Percentiles rank a stretch among this genome's conserved stretches.
phyloP scores from a whole-genome alignment of 2,113 vertebrate species.

The Ellobius talpinus region DNA sequence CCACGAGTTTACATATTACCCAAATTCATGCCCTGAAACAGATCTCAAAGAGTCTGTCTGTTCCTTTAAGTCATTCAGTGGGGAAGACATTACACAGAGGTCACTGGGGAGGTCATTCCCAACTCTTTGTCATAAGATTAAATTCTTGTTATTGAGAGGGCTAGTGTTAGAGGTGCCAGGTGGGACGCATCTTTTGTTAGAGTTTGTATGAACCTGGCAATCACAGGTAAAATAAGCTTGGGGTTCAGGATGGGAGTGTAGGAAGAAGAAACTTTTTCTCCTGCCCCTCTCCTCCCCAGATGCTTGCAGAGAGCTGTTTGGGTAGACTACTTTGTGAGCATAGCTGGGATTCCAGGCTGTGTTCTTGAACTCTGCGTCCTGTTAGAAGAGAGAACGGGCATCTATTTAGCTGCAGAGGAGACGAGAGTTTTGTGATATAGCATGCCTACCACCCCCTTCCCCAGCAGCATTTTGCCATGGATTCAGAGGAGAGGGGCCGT shows the following conservation, averaged over 20 bases:
- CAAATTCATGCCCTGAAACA: conserved; percentile 68
- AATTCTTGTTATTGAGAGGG: conserved; percentile 80
- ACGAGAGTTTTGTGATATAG: not conserved
- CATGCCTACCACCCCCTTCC: not conserved
- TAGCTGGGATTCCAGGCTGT: conserved; percentile 73
- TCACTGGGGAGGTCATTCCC: conserved; percentile 68
- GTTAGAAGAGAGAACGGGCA: conserved; percentile 28
- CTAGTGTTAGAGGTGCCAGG: conserved; percentile 59
- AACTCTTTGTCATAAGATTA: conserved; percentile 74
- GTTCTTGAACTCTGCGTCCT: conserved; percentile 47
- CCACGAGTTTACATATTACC: conserved; percentile 29
- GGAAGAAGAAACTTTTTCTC: conserved; percentile 46
- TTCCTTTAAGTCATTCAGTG: conserved; percentile 63
- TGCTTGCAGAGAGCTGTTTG: conserved; percentile 70
- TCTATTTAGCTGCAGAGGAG: not conserved
- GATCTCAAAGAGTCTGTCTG: conserved; percentile 65
- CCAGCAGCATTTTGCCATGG: not conserved
- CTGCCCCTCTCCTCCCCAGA: conserved; percentile 46
- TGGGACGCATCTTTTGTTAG: conserved; percentile 74
- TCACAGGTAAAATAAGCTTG: not conserved
- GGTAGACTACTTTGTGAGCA: conserved; percentile 41
- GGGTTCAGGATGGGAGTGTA: conserved; percentile 45
- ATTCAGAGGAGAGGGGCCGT: not conserved
- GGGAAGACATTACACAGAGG: conserved; percentile 51
- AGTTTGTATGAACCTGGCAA: conserved; percentile 74